phyloP scores from a whole-genome alignment of 2,113 vertebrate species.

The Nansenia antarctica region DNA sequence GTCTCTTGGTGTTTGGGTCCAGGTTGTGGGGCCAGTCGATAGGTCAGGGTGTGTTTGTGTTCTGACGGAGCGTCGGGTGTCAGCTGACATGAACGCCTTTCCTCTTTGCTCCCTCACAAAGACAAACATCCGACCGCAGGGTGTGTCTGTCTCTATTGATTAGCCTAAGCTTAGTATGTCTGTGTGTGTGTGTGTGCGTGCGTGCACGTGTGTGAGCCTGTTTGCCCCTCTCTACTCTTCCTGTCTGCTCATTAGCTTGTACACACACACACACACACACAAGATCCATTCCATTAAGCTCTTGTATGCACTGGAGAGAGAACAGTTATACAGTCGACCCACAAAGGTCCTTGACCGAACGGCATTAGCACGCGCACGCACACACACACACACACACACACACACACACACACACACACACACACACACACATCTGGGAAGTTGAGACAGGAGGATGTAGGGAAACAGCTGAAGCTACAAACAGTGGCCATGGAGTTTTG shows the following conservation, averaged over 20 bases:
- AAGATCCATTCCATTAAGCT: not conserved
- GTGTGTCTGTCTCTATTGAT: not conserved
- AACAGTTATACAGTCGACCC: not conserved
- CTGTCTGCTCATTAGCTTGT: not conserved
- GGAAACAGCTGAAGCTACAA: not conserved
- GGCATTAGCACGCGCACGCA: too few relatives aligned
- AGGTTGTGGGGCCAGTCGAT: not conserved
- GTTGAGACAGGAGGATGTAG: too few relatives aligned
- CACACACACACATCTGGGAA: too few relatives aligned
- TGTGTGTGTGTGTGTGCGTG: not conserved
- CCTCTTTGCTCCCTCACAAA: not conserved
- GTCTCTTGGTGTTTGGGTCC: not conserved
- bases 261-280: not conserved
- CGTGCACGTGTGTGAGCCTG: not conserved
- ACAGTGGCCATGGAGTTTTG: not conserved
- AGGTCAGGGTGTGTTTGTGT: not conserved
- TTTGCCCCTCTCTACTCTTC: not conserved
- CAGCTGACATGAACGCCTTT: not conserved
- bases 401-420: too few relatives aligned
- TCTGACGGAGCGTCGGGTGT: not conserved
- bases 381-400: too few relatives aligned
- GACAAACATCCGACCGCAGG: not conserved
- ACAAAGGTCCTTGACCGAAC: not conserved
- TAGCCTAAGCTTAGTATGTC: not conserved
- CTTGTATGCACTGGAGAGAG: not conserved